Base-by-base conservation (phyloP, 2,113 vertebrate genomes). In the Gobius niger region DNA sequence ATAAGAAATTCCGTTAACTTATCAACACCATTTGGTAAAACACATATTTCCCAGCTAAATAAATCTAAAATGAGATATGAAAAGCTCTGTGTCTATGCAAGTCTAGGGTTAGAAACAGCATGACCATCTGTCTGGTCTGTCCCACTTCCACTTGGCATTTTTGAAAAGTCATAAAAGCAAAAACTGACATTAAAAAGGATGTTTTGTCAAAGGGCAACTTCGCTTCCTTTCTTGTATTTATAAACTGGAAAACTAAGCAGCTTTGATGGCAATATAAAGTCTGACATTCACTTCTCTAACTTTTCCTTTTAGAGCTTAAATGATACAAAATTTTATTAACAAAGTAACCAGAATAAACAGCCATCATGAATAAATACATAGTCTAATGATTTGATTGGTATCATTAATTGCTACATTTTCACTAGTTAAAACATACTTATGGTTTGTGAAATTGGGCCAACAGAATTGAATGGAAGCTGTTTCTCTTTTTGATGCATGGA, bases 31-130 rank as follows among this genome's bases (percentile, higher is more conserved):
- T 24, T 15, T 34, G 56, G 34, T 15, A 13, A 12, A 41, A 59
- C 8, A 41, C 1, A 14, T 12, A 59, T 24, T 49, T 44, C 10
- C 70, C 70, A 80, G 67, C 59, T 3, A 12, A 5, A 13, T 57
- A 73, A 78, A 78, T 19, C 54, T 41, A 54, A 62, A 24, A 53
- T 68, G 53, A 51, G 47, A 60, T 47, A 67, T 77, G 14, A 16
- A 71, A 68, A 47, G 44, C 11, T 10, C 41, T 61, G 73, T 75
- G 77, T 54, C 16, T 19, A 65, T 77, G 72, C 72, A 82, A 76
- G 72, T 70, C 83, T 62, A 66, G 42, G 52, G 42, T 76, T 56
- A 67, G 56, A 78, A 76, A 78, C 65, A 80, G 74, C 76, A 74
- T 72, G 71, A 65, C 76, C 67, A 62, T 83, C 68, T 82, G 67